Base-by-base conservation (phyloP, 2,888 invertebrate species). In the Ophion ventricosus region DNA sequence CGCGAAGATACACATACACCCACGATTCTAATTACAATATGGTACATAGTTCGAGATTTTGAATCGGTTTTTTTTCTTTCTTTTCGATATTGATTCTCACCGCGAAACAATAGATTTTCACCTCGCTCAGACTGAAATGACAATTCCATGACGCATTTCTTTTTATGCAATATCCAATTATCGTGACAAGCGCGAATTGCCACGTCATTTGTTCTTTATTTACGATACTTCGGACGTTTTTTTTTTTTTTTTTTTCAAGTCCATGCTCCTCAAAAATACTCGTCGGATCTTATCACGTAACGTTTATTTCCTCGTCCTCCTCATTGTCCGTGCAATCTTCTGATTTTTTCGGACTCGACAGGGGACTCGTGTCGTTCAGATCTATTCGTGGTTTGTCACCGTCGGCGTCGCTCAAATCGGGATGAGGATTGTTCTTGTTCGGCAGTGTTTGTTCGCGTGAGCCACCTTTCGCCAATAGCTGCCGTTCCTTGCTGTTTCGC, bases 401-500 rank as follows among this genome's bases (percentile, higher is more conserved):
- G 90, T 97, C 97, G 0, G 97, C 97, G 92, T 98, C 98, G 87
- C 98, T 98, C 67, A 98, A 94, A 92, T 98, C 98, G 0, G 98
- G 98, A 93, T 98, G 98, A 0, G 98, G 98, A 93, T 98, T 99
- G 94, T 98, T 98, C 93, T 99, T 99, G 93, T 98, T 99, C 0
- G 99, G 99, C 29, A 99, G 94, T 0, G 99, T 99, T 93, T 98
- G 98, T 91, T 99, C 99, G 40, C 99, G 95, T 8, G 98, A 98
- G 1, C 99, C 99, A 0, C 99, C 99, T 25, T 96, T 97, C 0
- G 99, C 98, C 29, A 99, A 94, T 0, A 99, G 95, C 93, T 99
- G 99, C 49, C 99, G 95, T 93, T 99, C 99, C 94, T 99, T 99
- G 4, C 98, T 98, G 94, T 99, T 99, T 77, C 99, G 95, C 99